Evolutionary conservation across 2,888 invertebrate genomes (phyloP), one percentile per base, ranked within the genome.

Genomic region (Fissipunctia ypsillon): DNA sequence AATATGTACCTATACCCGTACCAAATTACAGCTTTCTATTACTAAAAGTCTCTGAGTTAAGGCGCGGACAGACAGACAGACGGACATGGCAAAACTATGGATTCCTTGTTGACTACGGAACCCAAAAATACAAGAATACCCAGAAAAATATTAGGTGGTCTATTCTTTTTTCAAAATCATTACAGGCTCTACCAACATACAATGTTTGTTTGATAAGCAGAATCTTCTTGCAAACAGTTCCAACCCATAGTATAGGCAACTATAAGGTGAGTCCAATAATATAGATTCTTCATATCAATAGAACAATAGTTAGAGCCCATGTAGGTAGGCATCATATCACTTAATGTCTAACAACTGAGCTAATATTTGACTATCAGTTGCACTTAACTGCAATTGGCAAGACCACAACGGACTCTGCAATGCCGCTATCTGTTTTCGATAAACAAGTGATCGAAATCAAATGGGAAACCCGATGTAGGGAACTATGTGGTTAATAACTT

Each of bases 321-420:
- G 50, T 56, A 69, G n/a, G 54, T 64, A 31, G 50, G 60, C 54
- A 60, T 77, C 78, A 60, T 69, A 79, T 78, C 82, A 82, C 78
- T 76, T 71, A 66, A 78, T 82, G 54, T 72, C 72, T 80, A 82
- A 78, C 78, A 78, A 59, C 67, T 45, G 25, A 67, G 67, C 59
- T 80, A 68, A 72, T 82, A 82, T 80, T 80, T 83, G 63, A 64
- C 52, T 61, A 80, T 83, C 80, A 83, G 80, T 83, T 65, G 83
- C 65, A 83, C 79, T 83, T 80, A 79, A 80, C 69, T 73, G 74
- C 80, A 80, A 83, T 81, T 83, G 84, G 84, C 74, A 80, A 83
- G 74, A 83, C 84, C 84, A 74, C 80, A 83, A 80, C 74, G 80
- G 54, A 59, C 84, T 72, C 72, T 69, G 45, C 84, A 80, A 79